These are phyloP conservation scores for Xenopus petersii DNA, from an alignment of 2,797 vertebrate genomes.

Conservation along the genomic window DNA sequence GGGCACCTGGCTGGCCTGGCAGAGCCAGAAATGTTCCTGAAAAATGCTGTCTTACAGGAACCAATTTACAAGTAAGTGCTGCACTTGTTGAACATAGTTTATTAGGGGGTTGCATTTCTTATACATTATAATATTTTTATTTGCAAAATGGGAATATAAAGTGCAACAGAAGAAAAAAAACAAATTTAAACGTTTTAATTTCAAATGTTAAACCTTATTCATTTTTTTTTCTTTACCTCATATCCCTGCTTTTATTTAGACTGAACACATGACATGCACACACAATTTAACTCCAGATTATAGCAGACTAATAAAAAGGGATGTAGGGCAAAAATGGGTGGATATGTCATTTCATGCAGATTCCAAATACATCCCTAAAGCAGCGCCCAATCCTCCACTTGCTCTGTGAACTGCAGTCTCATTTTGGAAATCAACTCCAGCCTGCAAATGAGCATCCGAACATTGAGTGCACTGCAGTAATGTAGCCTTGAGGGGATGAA, in stretches of 20 bases:
- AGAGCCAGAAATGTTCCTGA: too few relatives aligned
- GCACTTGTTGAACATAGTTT: too few relatives aligned
- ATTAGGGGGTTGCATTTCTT: too few relatives aligned
- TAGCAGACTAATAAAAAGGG: constrained; percentile 17
- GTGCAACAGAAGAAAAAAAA: too few relatives aligned
- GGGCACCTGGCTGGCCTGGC: too few relatives aligned
- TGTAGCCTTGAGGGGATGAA: constrained; percentile 46
- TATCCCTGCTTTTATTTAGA: background rate
- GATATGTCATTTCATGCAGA: constrained; percentile 38
- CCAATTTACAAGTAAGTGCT: too few relatives aligned
- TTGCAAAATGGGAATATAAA: too few relatives aligned
- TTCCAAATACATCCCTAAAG: constrained; percentile 41
- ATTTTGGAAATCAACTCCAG: constrained; percentile 41
- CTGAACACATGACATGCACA: background rate
- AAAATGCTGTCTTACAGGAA: too few relatives aligned
- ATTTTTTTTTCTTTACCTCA: background rate
- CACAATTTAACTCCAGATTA: constrained; percentile 11
- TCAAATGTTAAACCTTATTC: too few relatives aligned
- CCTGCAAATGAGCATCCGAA: constrained; percentile 47
- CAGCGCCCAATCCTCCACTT: constrained; percentile 8
- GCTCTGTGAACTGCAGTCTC: constrained; percentile 30
- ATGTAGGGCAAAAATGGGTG: constrained; percentile 42
- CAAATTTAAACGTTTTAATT: too few relatives aligned
- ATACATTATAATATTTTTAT: too few relatives aligned
- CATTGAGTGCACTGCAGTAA: constrained; percentile 41